A percentile compares a stretch with the other conserved stretches of the same genome.
Evolutionary conservation across 2,113 vertebrate species (phyloP).

Genomic region (Urocolius indicus): DNA sequence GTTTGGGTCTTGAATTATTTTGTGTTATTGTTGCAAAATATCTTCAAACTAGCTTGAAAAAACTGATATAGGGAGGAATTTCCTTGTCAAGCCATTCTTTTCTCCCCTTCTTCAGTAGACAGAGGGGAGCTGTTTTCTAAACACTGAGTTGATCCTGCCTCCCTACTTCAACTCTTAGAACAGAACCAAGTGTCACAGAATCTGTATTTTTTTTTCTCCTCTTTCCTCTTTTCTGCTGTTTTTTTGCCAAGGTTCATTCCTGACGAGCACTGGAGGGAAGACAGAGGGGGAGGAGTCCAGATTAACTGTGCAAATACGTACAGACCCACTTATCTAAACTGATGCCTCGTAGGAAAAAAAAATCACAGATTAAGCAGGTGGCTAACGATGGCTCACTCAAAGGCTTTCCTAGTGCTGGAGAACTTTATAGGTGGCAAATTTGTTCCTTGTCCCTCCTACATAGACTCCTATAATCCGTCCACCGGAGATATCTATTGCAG

Average conservation of each 20-base stretch:
- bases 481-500: conserved; percentile 90
- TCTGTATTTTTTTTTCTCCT: not conserved
- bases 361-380: not conserved
- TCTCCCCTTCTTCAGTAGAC: not conserved
- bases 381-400: conserved; percentile 63
- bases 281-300: conserved; percentile 48
- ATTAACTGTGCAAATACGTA: not conserved
- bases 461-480: conserved; percentile 92
- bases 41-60: not conserved
- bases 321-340: not conserved
- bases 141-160: not conserved
- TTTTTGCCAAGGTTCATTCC: not conserved
- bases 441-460: conserved; percentile 79
- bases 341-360: not conserved
- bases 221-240: not conserved
- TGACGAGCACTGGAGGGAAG: not conserved
- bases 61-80: not conserved
- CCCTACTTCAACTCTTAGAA: not conserved
- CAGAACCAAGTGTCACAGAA: not conserved
- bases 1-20: not conserved
- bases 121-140: not conserved
- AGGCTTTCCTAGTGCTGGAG: conserved; percentile 81
- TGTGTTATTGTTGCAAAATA: not conserved
- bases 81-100: not conserved
- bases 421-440: conserved; percentile 94